Evolutionary conservation across 2,113 vertebrate genomes (phyloP), one percentile per base, ranked within the genome.

Genomic region (Talpa occidentalis): DNA sequence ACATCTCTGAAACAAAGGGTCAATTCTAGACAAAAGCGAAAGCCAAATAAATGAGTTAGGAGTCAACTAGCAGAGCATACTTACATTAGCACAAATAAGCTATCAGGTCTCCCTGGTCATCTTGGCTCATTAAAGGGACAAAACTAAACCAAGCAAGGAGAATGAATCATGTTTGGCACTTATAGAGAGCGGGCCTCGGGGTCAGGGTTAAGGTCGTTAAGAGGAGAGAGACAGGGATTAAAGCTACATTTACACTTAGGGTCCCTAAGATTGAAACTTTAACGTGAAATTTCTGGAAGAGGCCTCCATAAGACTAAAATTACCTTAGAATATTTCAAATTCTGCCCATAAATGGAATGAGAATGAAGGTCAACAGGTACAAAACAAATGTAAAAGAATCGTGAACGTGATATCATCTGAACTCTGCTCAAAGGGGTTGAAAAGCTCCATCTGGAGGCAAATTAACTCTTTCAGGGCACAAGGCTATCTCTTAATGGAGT

Each of bases 121-220:
- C 92, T 82, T 88, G 91, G 95, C 90, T 97, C 96, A 95, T 95
- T 95, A 97, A 97, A 97, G 67, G 79, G 83, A 96, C 78, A 96
- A 92, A 96, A 96, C 95, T 94, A 96, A 97, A 97, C 89, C 94
- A 96, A 97, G 96, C 94, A 91, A 82, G 89, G 87, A 97, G 93
- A 97, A 97, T 95, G 95, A 97, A 94, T 96, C 97, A 98, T 56
- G 91, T 97, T 96, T 95, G 93, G 96, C 95, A 95, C 97, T 96
- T 97, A 94, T n/a, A 44, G 95, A 98, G 97, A 98, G 94, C 96
- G 96, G 96, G 86, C 88, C 74, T 95, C 30, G 79, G 79, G 96
- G 93, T 98, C 94, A 96, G 93, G 93, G 92, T 96, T 96, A 97
- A 98, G 97, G 97, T 97, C 93, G 98, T 96, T 94, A 95, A 92